Base-by-base conservation (phyloP, 2,797 vertebrate species). In the Sebastes cheni region DNA sequence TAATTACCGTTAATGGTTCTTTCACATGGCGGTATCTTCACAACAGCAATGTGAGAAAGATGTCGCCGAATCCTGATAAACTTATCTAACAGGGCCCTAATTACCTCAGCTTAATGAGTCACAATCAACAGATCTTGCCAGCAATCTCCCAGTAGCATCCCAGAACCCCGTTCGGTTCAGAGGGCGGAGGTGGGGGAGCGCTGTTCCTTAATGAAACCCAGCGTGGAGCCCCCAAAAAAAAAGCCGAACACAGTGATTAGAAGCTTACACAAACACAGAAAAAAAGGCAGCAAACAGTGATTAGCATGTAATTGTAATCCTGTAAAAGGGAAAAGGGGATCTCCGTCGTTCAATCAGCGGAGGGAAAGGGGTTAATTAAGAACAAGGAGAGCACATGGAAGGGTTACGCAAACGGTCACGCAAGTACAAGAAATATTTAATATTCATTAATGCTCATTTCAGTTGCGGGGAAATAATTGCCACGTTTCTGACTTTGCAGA, bases 231-330 rank as follows among this genome's bases (percentile, higher is more conserved):
- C 85, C 84, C 68, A 79, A 36, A 66, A 87, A 87, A 90, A 90
- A 91, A 88, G 80, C 80, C 78, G 83, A 94, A 88, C 84, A 90
- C 90, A 87, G 87, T 93, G 91, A 95, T 94, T 94, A 92, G 83
- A 83, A 84, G 88, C 86, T 90, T 83, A 86, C 91, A 90, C 88
- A 90, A 93, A 93, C 89, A 88, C 74, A 81, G 81, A 87, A 91
- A 59, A 59, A 42, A 87, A 86, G 67, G 86, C 86, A 70, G 82
- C 86, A 92, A 93, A 94, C 91, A 91, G 86, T 92, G 89, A 94
- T 94, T 93, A 94, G 87, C 50, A 69, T 88, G 80, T 90, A 91
- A 93, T 91, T 92, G 92, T 93, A 89, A 89, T 90, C 84, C 81
- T 79, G 81, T 80, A 83, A 90, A 90, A 88, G 68, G 29, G 59